Evolutionary conservation across 2,888 invertebrate species (phyloP).

Genomic region (Pediacus dermestoides): DNA sequence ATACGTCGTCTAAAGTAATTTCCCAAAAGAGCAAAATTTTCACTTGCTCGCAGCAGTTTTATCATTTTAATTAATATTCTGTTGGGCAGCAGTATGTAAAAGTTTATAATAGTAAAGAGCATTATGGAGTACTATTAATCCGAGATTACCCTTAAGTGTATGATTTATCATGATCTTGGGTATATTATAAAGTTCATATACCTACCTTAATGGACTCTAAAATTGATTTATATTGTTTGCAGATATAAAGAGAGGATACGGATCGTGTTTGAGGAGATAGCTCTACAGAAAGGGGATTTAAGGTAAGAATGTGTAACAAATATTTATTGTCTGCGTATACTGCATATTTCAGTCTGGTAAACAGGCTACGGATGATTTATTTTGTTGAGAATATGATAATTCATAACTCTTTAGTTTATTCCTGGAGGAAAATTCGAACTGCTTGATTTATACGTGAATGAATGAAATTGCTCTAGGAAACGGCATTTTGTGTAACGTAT

Average conservation of each 20-base stretch:
- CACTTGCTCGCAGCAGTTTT: constrained; percentile 4
- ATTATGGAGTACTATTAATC: constrained; percentile 29
- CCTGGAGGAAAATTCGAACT: too few relatives aligned
- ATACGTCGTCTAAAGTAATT: too few relatives aligned
- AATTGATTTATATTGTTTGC: constrained; percentile 48
- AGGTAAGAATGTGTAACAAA: constrained; percentile 55
- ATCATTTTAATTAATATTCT: constrained; percentile 17
- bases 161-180: constrained; percentile 33
- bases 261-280: constrained; percentile 76
- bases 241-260: constrained; percentile 75
- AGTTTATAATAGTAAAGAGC: constrained; percentile 18
- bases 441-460: too few relatives aligned
- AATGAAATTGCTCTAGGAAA: too few relatives aligned
- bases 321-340: constrained; percentile 5
- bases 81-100: constrained; percentile 18
- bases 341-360: constrained; percentile 1
- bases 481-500: too few relatives aligned
- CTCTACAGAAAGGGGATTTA: constrained; percentile 71
- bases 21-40: constrained; percentile 11
- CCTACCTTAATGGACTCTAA: constrained; percentile 30
- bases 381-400: too few relatives aligned
- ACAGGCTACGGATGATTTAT: constrained; percentile 1
- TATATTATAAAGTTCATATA: constrained; percentile 26
- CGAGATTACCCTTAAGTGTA: constrained; percentile 27
- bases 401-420: constrained; percentile 13